These are phyloP conservation scores for Spinus olivaceus DNA, from an alignment of 2,797 vertebrate genomes.

Conservation along the genomic window DNA sequence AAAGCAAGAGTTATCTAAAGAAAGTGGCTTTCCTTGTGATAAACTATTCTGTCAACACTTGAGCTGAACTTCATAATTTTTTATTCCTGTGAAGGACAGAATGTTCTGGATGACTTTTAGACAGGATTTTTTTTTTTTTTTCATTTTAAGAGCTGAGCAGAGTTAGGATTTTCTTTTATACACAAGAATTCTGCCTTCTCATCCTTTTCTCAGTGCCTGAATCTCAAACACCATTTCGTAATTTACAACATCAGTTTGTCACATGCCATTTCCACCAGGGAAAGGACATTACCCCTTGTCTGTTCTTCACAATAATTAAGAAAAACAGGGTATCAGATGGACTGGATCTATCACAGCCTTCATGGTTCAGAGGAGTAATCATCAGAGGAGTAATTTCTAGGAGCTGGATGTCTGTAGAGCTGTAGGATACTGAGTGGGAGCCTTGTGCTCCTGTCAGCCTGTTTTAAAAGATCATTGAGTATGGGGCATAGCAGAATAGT, in stretches of 20 bases:
- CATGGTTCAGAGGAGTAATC: not conserved
- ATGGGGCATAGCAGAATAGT: not conserved
- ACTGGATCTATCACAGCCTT: not conserved
- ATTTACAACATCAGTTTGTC: not conserved
- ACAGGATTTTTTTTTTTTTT: not conserved
- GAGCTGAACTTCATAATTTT: conserved; percentile 20
- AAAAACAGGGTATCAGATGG: not conserved
- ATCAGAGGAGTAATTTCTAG: not conserved
- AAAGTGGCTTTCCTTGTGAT: not conserved
- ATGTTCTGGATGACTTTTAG: not conserved
- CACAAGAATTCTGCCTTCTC: not conserved
- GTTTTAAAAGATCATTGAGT: not conserved
- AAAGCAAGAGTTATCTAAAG: not conserved
- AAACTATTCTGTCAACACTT: conserved; percentile 42
- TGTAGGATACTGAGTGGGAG: not conserved
- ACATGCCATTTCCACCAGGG: not conserved
- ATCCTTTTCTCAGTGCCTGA: not conserved
- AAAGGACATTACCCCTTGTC: not conserved
- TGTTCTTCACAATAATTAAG: not conserved
- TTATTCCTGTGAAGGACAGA: conserved; percentile 1
- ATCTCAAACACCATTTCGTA: not conserved
- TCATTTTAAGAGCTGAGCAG: not conserved
- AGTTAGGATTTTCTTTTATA: not conserved
- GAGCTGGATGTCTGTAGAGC: not conserved
- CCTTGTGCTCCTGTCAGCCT: not conserved